phyloP scores from a whole-genome alignment of 2,113 vertebrate species.

The Solea senegalensis region DNA sequence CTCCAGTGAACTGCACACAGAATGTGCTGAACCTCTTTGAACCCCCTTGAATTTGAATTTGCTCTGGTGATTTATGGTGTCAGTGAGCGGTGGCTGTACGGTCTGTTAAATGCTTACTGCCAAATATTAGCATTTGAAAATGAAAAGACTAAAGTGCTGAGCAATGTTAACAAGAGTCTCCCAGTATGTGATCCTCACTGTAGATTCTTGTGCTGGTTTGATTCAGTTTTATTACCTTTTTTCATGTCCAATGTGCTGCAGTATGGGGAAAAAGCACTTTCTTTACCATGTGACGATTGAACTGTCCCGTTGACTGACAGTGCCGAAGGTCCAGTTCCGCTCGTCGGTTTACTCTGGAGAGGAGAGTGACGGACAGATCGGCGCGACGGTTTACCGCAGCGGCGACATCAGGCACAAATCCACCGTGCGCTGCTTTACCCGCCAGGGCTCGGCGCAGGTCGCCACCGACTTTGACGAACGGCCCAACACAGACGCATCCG shows the following conservation, averaged over 20 bases:
- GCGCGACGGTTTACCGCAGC: slow-evolving; percentile 83
- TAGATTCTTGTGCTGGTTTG: too few species aligned
- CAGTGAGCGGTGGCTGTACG: too few species aligned
- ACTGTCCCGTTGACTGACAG: slow-evolving; percentile 65
- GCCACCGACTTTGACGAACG: slow-evolving; percentile 92
- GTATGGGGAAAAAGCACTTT: background rate
- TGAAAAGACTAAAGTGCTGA: too few species aligned
- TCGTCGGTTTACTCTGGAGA: slow-evolving; percentile 83
- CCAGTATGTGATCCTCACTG: too few species aligned
- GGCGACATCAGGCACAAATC: slow-evolving; percentile 87
- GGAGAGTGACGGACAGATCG: slow-evolving; percentile 85
- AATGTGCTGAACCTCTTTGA: too few species aligned
- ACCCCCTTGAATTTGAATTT: too few species aligned
- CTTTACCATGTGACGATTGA: background rate
- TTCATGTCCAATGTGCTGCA: background rate
- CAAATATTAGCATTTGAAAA: too few species aligned
- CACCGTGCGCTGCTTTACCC: slow-evolving; percentile 90
- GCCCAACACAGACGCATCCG: slow-evolving; percentile 89
- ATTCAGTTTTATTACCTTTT: background rate
- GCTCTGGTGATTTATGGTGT: too few species aligned
- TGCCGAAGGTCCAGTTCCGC: slow-evolving; percentile 93
- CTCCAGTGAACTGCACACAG: too few species aligned
- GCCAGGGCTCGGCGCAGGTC: slow-evolving; percentile 93
- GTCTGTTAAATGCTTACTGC: too few species aligned
- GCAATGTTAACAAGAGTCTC: too few species aligned